Conservation (phyloP, 1,140 invertebrate species). For the Drosophila equinoxialis region DNA sequence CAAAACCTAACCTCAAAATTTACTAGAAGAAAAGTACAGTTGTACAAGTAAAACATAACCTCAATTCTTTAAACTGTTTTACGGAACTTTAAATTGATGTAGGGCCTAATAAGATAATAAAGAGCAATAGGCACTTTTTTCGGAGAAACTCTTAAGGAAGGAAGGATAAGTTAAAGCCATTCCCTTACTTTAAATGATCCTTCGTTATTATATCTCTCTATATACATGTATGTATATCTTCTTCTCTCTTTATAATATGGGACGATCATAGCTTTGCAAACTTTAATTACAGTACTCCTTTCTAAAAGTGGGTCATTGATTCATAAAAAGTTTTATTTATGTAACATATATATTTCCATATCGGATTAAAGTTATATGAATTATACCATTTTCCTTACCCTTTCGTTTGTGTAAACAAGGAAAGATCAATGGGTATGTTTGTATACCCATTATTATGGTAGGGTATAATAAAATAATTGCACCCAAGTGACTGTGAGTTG, state of each 20-base stretch:
- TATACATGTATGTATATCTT: too few relatives aligned
- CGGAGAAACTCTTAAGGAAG: too few relatives aligned
- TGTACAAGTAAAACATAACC: too few relatives aligned
- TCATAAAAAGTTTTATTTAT: neutral
- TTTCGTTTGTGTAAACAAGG: neutral
- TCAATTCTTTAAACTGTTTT: too few relatives aligned
- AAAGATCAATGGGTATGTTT: neutral
- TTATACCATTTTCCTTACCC: neutral
- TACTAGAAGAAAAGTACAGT: neutral
- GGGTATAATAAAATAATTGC: constrained; percentile 77
- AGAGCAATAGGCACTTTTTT: neutral
- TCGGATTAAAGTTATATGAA: neutral
- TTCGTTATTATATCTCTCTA: too few relatives aligned
- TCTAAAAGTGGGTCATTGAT: neutral
- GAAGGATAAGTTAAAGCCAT: too few relatives aligned
- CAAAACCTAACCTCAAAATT: neutral
- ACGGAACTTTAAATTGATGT: neutral
- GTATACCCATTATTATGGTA: constrained; percentile 14
- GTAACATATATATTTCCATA: neutral
- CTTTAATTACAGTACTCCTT: neutral
- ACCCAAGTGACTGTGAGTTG: constrained; percentile 58
- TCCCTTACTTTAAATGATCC: too few relatives aligned
- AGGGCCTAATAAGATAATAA: neutral
- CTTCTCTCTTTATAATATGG: too few relatives aligned
- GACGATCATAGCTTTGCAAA: too few relatives aligned